Evolutionary conservation across 2,113 vertebrate genomes (phyloP).

Genomic region (Percina caprodes): DNA sequence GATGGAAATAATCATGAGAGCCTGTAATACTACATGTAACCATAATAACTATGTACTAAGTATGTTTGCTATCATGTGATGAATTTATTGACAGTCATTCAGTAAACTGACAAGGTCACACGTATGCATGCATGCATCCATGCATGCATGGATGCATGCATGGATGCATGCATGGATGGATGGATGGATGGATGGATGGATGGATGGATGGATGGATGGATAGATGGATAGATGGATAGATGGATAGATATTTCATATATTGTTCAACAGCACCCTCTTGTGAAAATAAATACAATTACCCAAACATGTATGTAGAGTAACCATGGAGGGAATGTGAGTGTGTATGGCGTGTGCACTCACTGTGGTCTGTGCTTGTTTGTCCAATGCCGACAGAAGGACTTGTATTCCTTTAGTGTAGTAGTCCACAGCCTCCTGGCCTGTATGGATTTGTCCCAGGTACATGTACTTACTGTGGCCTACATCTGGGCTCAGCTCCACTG

Average conservation of each 20-base stretch:
- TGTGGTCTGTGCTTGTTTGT: constrained; percentile 67
- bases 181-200: neutral
- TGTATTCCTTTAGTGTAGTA: constrained; percentile 85
- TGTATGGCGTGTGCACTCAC: constrained; percentile 64
- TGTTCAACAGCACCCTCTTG: constrained; percentile 67
- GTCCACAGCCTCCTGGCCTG: constrained; percentile 81
- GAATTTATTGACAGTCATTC: neutral
- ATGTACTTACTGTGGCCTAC: constrained; percentile 87
- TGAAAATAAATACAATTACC: constrained; percentile 40
- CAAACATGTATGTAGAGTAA: neutral
- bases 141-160: no score
- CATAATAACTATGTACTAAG: no score
- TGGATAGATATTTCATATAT: neutral
- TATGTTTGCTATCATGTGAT: neutral
- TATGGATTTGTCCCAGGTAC: constrained; percentile 87
- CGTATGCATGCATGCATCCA: no score
- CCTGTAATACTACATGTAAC: neutral
- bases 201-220: no score
- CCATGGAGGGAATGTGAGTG: neutral
- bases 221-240: constrained; percentile 8
- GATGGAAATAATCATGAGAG: no score
- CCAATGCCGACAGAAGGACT: constrained; percentile 78
- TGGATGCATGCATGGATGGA: no score
- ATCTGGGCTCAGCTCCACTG: constrained; percentile 84
- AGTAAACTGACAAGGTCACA: neutral